Percentiles rank a stretch among this genome's conserved stretches.
These are phyloP conservation scores for Acestrorhynchus altus DNA, from an alignment of 2,797 vertebrate genomes.

Conservation along the genomic window DNA sequence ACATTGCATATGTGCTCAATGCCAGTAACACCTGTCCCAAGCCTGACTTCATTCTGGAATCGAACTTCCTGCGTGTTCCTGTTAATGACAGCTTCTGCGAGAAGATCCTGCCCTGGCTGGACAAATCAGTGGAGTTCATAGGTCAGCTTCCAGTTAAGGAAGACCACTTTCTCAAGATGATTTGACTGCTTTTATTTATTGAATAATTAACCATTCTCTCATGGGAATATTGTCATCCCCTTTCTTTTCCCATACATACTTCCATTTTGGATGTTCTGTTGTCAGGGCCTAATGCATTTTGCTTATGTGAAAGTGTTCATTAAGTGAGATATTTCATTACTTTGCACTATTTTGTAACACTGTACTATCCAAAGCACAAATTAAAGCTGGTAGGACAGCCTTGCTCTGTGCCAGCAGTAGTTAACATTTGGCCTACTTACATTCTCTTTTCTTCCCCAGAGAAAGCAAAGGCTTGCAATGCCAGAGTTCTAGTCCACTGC, in stretches of 20 bases:
- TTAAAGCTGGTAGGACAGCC: neutral
- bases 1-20: conserved; percentile 90
- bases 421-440: neutral
- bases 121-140: conserved; percentile 95
- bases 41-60: conserved; percentile 93
- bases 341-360: conserved; percentile 8
- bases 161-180: neutral
- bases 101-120: conserved; percentile 96
- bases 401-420: conserved; percentile 1
- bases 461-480: conserved; percentile 93
- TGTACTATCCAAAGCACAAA: neutral
- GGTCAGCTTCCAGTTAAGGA: conserved; percentile 75
- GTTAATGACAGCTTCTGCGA: conserved; percentile 98
- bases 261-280: conserved; percentile 1
- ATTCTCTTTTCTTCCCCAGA: conserved; percentile 75
- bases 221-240: neutral
- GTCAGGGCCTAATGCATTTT: neutral
- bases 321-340: neutral
- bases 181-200: neutral
- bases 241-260: neutral
- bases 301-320: neutral
- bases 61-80: conserved; percentile 93
- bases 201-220: neutral
- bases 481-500: conserved; percentile 93
- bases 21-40: conserved; percentile 96